These are phyloP conservation scores for Eumerus sabulonum DNA, from an alignment of 2,888 invertebrate species.

Conservation along the genomic window DNA sequence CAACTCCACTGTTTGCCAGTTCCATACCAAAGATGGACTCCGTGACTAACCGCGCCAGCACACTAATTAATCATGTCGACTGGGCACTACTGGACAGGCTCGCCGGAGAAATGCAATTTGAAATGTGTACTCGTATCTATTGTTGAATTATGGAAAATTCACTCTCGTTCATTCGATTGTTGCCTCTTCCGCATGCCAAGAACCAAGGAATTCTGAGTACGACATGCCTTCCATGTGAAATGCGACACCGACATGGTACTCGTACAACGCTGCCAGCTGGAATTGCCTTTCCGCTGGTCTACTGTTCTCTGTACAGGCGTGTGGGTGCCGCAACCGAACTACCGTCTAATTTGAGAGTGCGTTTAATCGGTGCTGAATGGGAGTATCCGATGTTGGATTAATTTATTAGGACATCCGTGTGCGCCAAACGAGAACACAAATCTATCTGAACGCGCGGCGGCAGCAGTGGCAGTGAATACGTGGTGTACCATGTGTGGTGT, in stretches of 20 bases:
- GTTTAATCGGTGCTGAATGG: slow-evolving; percentile 63
- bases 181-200: slow-evolving; percentile 63
- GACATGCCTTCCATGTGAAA: too few relatives aligned
- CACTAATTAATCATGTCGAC: slow-evolving; percentile 58
- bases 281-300: slow-evolving; percentile 3
- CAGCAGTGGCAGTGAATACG: slow-evolving; percentile 4
- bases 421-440: slow-evolving; percentile 59
- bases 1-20: slow-evolving; percentile 49
- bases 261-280: slow-evolving; percentile 28
- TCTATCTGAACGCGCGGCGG: slow-evolving; percentile 10
- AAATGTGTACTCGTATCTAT: slow-evolving; percentile 1
- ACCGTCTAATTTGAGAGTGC: slow-evolving; percentile 62
- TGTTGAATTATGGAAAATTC: slow-evolving; percentile 13
- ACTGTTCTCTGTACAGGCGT: slow-evolving; percentile 26
- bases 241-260: too few relatives aligned
- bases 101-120: neutral
- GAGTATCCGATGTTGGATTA: slow-evolving; percentile 38
- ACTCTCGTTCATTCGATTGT: slow-evolving; percentile 30
- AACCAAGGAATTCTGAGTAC: too few relatives aligned
- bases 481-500: slow-evolving; percentile 48
- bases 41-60: slow-evolving; percentile 46
- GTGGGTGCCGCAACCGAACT: slow-evolving; percentile 24
- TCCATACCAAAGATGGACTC: slow-evolving; percentile 46
- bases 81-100: slow-evolving; percentile 2
- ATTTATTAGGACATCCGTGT: slow-evolving; percentile 66